Base-by-base conservation (phyloP, 2,888 invertebrate genomes). In the Agrochola lychnidis region DNA sequence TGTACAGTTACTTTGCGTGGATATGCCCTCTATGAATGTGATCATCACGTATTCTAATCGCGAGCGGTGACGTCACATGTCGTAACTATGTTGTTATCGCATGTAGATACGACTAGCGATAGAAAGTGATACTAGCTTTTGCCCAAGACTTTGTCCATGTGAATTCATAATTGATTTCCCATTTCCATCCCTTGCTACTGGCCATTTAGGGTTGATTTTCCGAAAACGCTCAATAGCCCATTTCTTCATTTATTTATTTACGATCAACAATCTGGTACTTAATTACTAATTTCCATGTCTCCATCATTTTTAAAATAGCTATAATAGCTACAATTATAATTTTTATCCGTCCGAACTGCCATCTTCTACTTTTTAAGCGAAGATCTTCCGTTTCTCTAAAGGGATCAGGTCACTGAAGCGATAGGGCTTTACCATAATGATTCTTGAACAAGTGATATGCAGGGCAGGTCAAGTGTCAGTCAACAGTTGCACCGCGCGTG, bases 41-140 rank as follows among this genome's bases (percentile, higher is more conserved):
- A 10, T 48, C 48, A 48, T 73, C 73, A 22, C 48, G 6, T 22
- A 73, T 59, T 19, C 73, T 2, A 25, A 4, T 48, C 73, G 73
- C 73, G 59, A 3, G 2, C 48, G 59, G 36, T 59, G 59, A 22
- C 0, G n/a, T 48, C 59, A 51, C 48, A 10, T 1, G 14, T 25
- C 59, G 73, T 59, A 36, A 48, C 4, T 14, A 19, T 22, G 73
- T 36, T 36, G 72, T 45, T 14, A 36, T 36, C 36, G 73, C 48
- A 10, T 40, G 0, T 19, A 22, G 45, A 57, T 16, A n/a, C 4
- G 25, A 48, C 45, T 19, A 48, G 73, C 73, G 73, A 73, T 59
- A 25, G 9, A 4, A 70, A 45, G 19, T n/a, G 14, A n/a, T n/a
- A 16, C 16, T 25, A 16, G 70, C 16, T 22, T 51, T 25, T 51